These are phyloP conservation scores for Callospermophilus lateralis DNA, from an alignment of 2,113 vertebrate genomes.

Conservation along the genomic window DNA sequence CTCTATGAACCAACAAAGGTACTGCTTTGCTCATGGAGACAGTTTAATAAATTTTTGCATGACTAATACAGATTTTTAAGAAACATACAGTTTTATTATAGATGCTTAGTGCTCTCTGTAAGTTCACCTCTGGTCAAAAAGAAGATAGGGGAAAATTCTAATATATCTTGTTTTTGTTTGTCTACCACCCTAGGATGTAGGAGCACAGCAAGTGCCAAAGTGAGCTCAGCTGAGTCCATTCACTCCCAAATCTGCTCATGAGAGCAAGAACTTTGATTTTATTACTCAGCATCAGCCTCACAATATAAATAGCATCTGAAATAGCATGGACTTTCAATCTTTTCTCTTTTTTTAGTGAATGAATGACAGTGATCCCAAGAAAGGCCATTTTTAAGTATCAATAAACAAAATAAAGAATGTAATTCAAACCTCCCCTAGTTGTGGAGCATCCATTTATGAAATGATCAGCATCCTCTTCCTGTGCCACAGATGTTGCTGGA, in stretches of 20 bases:
- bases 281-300: not conserved
- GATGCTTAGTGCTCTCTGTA: not conserved
- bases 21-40: not conserved
- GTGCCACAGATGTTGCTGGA: not conserved
- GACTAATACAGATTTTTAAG: not conserved
- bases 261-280: not conserved
- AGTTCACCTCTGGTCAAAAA: not conserved
- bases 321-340: not conserved
- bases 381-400: constrained; percentile 17
- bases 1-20: not conserved
- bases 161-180: not conserved
- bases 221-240: not conserved
- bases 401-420: not conserved
- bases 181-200: not conserved
- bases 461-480: not conserved
- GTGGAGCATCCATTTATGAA: not conserved
- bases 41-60: not conserved
- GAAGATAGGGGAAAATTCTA: not conserved
- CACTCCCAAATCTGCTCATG: not conserved
- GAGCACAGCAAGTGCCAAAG: not conserved
- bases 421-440: not conserved
- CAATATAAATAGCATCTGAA: not conserved
- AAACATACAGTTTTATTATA: not conserved
- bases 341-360: not conserved
- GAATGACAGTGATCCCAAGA: not conserved